A percentile compares a stretch with the other conserved stretches of the same genome.
phyloP scores from a whole-genome alignment of 2,113 vertebrate genomes.

The Poicephalus gulielmi region DNA sequence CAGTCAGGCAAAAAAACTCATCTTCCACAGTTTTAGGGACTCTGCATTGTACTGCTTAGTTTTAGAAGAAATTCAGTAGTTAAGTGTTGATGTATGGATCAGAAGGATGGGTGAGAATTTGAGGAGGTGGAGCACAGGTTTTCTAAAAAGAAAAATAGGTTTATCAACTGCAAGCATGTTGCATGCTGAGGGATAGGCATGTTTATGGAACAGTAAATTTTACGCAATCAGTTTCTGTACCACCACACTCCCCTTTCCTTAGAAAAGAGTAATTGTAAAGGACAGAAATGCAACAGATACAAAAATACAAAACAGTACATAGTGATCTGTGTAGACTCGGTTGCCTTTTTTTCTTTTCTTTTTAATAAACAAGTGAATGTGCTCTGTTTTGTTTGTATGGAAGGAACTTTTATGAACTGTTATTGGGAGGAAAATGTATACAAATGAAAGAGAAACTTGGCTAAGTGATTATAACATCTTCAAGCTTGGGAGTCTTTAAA shows the following conservation, averaged over 20 bases:
- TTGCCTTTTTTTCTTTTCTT: not conserved
- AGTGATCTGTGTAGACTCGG: not conserved
- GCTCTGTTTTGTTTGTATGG: not conserved
- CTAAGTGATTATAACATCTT: not conserved
- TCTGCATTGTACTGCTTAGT: not conserved
- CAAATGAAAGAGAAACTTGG: slow-evolving; percentile 10
- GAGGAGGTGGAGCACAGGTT: not conserved
- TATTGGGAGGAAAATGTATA: not conserved
- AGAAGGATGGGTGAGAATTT: not conserved
- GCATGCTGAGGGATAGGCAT: not conserved
- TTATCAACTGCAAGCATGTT: not conserved
- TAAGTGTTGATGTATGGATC: not conserved
- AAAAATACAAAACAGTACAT: not conserved
- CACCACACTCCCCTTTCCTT: not conserved
- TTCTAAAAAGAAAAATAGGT: not conserved
- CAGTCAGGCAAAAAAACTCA: not conserved
- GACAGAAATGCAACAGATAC: not conserved
- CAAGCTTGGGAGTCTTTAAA: not conserved
- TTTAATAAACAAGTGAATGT: not conserved
- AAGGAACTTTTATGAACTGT: not conserved
- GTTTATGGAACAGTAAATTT: not conserved
- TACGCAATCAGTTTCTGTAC: not conserved
- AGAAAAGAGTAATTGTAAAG: not conserved
- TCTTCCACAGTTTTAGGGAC: not conserved
- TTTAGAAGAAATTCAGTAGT: not conserved